Base-by-base conservation (phyloP, 1,140 invertebrate genomes). In the Ceratoteleas bidentatus region DNA sequence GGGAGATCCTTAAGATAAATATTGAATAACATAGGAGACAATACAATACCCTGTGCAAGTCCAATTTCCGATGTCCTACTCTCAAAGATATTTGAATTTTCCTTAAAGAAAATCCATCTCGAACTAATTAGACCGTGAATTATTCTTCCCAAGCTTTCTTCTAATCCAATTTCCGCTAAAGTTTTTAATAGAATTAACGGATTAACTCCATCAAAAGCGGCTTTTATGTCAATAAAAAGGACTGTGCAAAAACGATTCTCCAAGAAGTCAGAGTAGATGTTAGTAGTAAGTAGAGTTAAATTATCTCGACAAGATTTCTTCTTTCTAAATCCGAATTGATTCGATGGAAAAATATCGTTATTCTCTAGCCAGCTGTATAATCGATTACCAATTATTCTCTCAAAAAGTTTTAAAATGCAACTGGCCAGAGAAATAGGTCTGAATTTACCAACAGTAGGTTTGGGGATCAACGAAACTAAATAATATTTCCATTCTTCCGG, bases 151-250 rank as follows among this genome's bases (percentile, higher is more conserved):
- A 36, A 9, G 4, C 9, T 36, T 36, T 36, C 34, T 9, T 36
- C 34, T 6, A 36, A 9, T 6, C 34, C 34, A 7, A 60, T 10
- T 0, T 60, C 38, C 2, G 36, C 40, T 4, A 60, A 8, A 13
- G 24, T 36, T n/a, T 69, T 5, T 0, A 58, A 47, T 11, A 69
- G n/a, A 0, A 36, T 15, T 3, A 36, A 0, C 0, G 65, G 65
- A 7, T 16, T 58, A 0, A 69, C 65, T n/a, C 47, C 47, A 38
- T 69, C 65, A 40, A 69, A 58, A 2, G 65, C 65, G 10, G 54
- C 33, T 38, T 69, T 69, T 3, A 69, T 57, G 50, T 69, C 65
- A 8, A 69, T 15, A 58, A 69, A 69, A 15, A 58, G 0, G 2
- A 32, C 38, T 13, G 54, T 57, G 34, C 52, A 66, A 38, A n/a